Conservation (phyloP, 2,113 vertebrate genomes). For the Chaenogobius annularis region DNA sequence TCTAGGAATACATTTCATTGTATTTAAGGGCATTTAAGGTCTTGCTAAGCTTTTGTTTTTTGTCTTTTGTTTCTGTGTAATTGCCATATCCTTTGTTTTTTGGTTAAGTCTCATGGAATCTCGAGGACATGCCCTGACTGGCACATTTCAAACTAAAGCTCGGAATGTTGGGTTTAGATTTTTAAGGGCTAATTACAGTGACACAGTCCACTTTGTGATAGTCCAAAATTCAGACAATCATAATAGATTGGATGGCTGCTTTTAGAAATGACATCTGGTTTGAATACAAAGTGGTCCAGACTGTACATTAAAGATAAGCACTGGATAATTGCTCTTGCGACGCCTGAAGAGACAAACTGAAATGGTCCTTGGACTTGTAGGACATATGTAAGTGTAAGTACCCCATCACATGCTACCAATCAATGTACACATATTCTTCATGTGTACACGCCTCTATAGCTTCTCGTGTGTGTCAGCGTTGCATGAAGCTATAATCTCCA, state of each 20-base stretch:
- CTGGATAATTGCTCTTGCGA: neutral
- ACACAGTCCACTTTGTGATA: neutral
- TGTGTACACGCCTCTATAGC: slow-evolving; percentile 19
- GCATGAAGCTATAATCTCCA: slow-evolving; percentile 47
- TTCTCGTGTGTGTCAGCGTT: slow-evolving; percentile 36
- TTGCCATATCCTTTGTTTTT: neutral
- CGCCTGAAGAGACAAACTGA: neutral
- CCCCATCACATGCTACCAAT: neutral
- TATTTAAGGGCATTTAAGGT: neutral
- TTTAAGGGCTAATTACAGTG: neutral
- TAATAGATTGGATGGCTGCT: neutral
- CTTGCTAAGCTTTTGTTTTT: neutral
- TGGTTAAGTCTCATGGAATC: neutral
- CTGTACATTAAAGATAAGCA: neutral
- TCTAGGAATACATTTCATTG: neutral
- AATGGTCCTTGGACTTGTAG: neutral
- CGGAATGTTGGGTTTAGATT: neutral
- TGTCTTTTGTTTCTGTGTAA: neutral
- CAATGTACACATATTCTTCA: slow-evolving; percentile 16
- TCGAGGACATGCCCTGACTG: neutral
- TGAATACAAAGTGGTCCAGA: neutral
- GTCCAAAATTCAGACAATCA: neutral
- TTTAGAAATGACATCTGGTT: neutral
- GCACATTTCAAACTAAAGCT: neutral
- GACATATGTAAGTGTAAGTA: too few relatives aligned